phyloP scores from a whole-genome alignment of 2,797 vertebrate genomes.

The Neosalanx taihuensis region DNA sequence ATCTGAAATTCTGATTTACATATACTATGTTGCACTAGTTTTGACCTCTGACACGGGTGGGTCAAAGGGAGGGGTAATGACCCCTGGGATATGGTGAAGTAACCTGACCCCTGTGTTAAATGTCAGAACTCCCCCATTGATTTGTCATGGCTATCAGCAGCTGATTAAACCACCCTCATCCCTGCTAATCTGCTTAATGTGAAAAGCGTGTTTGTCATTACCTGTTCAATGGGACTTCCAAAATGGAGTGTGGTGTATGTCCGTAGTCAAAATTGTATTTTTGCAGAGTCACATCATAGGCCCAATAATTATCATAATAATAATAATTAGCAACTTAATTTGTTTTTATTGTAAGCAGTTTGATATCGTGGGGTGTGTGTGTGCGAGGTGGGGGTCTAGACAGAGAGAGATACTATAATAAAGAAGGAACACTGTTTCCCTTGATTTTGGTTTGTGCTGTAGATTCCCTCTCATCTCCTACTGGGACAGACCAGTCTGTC shows the following conservation, averaged over 20 bases:
- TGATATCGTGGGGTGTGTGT: neutral
- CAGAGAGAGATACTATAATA: too few relatives aligned
- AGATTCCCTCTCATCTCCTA: too few relatives aligned
- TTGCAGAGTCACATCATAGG: too few relatives aligned
- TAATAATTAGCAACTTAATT: too few relatives aligned
- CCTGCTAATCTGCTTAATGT: constrained; percentile 3
- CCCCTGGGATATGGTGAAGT: constrained; percentile 19
- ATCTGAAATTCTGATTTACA: neutral
- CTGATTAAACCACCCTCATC: constrained; percentile 12
- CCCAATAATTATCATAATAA: too few relatives aligned
- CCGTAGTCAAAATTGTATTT: too few relatives aligned
- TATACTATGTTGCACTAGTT: constrained; percentile 7
- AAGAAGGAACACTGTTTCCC: too few relatives aligned
- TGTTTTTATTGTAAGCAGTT: too few relatives aligned
- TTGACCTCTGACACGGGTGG: constrained; percentile 27
- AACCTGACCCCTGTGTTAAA: constrained; percentile 19
- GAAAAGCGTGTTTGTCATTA: constrained; percentile 9
- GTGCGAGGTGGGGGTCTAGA: neutral
- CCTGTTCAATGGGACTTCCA: neutral
- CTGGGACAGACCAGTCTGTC: too few relatives aligned
- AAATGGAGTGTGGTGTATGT: neutral
- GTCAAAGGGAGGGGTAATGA: constrained; percentile 27
- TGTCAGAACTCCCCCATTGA: constrained; percentile 9
- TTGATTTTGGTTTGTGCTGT: too few relatives aligned
- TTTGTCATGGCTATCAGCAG: constrained; percentile 16